Conservation (phyloP, 2,888 invertebrate species). For the Monoplex corrugatus region DNA sequence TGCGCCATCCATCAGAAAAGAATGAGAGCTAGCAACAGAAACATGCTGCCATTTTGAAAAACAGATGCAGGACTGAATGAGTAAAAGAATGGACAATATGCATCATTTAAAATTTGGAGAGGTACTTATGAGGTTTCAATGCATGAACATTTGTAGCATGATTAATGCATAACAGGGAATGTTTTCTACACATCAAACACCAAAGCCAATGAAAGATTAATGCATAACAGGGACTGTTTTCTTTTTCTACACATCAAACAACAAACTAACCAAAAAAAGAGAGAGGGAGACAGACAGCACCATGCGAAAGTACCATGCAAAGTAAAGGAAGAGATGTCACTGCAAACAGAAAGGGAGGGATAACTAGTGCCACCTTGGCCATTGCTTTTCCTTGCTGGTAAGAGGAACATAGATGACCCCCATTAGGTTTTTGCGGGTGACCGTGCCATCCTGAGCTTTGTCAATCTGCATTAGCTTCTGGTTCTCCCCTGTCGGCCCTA, state of each 20-base stretch:
- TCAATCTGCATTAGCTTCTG: conserved; percentile 96
- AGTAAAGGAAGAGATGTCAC: background rate
- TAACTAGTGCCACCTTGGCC: conserved; percentile 83
- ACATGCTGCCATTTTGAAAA: no score
- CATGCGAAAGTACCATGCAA: conserved; percentile 20
- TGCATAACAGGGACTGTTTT: no score
- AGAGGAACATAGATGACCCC: conserved; percentile 98
- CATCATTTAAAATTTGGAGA: no score
- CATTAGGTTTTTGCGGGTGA: conserved; percentile 91
- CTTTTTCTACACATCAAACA: background rate
- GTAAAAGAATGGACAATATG: no score
- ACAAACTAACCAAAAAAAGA: background rate
- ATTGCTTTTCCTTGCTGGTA: conserved; percentile 91
- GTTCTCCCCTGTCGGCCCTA: conserved; percentile 86
- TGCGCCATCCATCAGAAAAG: no score
- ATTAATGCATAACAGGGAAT: no score
- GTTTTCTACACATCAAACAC: background rate
- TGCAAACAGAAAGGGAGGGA: background rate
- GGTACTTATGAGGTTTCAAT: no score
- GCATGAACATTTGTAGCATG: no score
- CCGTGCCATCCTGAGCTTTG: conserved; percentile 90
- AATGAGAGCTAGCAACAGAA: no score
- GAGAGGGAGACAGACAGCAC: background rate
- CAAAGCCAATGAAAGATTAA: no score
- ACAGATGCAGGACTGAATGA: no score